Evolutionary conservation across 2,113 vertebrate species (phyloP), one percentile per base, ranked within the genome.

Genomic region (Bubo bubo): DNA sequence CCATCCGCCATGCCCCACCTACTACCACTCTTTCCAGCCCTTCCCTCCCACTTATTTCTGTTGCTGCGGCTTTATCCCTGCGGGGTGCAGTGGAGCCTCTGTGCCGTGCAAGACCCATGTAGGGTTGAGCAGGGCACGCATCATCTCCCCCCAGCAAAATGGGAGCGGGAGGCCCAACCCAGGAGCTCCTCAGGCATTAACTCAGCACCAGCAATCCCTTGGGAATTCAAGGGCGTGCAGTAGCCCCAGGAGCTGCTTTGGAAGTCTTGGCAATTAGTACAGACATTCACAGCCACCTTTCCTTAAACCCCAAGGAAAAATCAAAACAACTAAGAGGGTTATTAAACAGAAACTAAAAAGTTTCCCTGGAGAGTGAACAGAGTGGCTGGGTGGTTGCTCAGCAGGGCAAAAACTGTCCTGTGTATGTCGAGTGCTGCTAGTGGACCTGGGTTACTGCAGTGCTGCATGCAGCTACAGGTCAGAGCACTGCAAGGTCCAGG

Each of bases 391-490:
- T 79, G 30, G 37, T 37, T 62, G 60, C 41, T 90, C 45, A 62
- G 47, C 19, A 20, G 50, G 50, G 14, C 45, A 60, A 60, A 24
- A 23, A 21, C 8, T 6, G 11, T 27, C 8, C 15, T 20, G 12
- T 14, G 5, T 5, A 4, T 9, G 43, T 14, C 45, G 21, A 67
- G 32, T 27, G 50, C 50, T 87, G 73, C 55, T 64, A 4, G 27
- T 16, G 45, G 68, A 11, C 10, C 2, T 4, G 17, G 21, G 26
- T 37, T 45, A 17, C 28, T 56, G 27, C 0, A 4, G 43, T 28
- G 49, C 37, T 59, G 47, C 60, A 11, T 0, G 1, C 26, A 86
- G 30, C 34, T 53, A n/a, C 0, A 0, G 45, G n/a, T 50, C 0
- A 0, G n/a, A 81, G 32, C 7, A 52, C 49, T 24, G 50, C 20